Evolutionary conservation across 2,113 vertebrate genomes (phyloP).

Genomic region (Crotalus viridis): DNA sequence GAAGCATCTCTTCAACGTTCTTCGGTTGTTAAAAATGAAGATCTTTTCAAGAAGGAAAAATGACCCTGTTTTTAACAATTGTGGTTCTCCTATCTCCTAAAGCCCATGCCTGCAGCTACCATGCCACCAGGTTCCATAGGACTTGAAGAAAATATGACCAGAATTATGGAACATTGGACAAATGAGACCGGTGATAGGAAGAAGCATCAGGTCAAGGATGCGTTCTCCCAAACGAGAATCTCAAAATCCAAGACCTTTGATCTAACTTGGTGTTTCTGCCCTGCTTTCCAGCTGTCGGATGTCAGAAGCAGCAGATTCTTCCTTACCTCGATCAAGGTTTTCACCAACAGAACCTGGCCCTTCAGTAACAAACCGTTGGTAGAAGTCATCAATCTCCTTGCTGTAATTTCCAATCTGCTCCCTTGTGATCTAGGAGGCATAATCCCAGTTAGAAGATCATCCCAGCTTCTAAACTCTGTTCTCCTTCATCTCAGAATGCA

Average conservation of each 20-base stretch:
- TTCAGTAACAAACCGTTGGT: conserved; percentile 74
- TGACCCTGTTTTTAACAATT: background rate
- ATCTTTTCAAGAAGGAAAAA: background rate
- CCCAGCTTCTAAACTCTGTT: background rate
- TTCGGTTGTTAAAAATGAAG: background rate
- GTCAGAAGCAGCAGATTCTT: background rate
- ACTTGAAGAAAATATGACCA: background rate
- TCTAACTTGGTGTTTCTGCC: background rate
- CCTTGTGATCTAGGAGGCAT: conserved; percentile 76
- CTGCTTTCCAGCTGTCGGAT: background rate
- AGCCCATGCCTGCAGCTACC: background rate
- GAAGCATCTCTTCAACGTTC: background rate
- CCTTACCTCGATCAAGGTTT: conserved; percentile 86
- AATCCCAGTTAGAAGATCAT: background rate
- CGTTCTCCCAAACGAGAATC: background rate
- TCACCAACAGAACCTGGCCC: conserved; percentile 89
- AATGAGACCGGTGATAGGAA: too few relatives aligned
- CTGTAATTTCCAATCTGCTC: conserved; percentile 74
- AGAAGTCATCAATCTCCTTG: conserved; percentile 74
- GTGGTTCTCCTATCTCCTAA: background rate
- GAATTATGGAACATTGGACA: background rate
- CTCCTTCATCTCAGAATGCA: background rate
- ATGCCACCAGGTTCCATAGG: background rate
- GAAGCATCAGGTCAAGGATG: background rate
- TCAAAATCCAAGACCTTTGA: background rate